A percentile compares a stretch with the other conserved stretches of the same genome.
These are phyloP conservation scores for Arbacia lixula DNA, from an alignment of 53 echinoderm and acorn worm genomes.

Conservation along the genomic window DNA sequence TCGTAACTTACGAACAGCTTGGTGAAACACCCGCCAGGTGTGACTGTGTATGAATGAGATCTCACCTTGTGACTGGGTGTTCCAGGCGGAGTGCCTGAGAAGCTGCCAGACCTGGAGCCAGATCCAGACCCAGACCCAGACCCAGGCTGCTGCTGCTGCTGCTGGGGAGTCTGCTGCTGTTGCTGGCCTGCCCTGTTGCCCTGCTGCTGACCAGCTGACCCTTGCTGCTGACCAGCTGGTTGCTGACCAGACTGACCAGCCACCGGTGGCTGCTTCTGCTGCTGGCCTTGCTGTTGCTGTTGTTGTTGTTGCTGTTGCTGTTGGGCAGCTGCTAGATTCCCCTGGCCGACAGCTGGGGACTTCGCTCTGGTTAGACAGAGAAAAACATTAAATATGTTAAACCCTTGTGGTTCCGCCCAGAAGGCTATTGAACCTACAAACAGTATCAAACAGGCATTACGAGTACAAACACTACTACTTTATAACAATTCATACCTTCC, in stretches of 20 bases:
- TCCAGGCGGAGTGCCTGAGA: conserved; percentile 59
- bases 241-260: conserved; percentile 9
- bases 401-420: too few relatives aligned
- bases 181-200: conserved; percentile 12
- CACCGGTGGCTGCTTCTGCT: conserved; percentile 39
- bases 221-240: background rate
- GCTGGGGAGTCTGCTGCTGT: conserved; percentile 25
- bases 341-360: conserved; percentile 26
- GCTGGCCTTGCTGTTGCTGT: conserved; percentile 26
- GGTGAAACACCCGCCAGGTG: too few relatives aligned
- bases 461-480: too few relatives aligned
- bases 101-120: background rate
- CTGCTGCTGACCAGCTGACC: conserved; percentile 35
- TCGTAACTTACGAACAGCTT: too few relatives aligned
- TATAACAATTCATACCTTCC: too few relatives aligned
- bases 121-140: too few relatives aligned
- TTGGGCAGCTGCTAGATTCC: conserved; percentile 10
- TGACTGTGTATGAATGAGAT: too few relatives aligned
- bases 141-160: conserved; percentile 57
- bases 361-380: conserved; percentile 42
- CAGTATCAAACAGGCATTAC: too few relatives aligned
- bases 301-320: conserved; percentile 25
- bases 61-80: conserved; percentile 61
- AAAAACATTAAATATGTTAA: background rate
- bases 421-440: too few relatives aligned